Conservation (phyloP, 2,113 vertebrate species). For the Centropristis striata region DNA sequence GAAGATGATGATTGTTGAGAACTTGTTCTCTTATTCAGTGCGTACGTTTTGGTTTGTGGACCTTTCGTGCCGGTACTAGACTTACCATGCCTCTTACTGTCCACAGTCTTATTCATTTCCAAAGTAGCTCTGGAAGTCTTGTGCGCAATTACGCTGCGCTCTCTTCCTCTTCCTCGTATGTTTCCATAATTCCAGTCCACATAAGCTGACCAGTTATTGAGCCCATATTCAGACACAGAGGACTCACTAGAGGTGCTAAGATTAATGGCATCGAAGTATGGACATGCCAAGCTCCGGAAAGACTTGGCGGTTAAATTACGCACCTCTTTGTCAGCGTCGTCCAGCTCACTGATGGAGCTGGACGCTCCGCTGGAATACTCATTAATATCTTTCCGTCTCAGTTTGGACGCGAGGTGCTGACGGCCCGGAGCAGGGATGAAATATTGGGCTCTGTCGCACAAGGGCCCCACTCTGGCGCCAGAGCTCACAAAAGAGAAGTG, state of each 20-base stretch:
- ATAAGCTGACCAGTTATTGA: slow-evolving; percentile 94
- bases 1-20: slow-evolving; percentile 65
- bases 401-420: slow-evolving; percentile 91
- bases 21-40: slow-evolving; percentile 64
- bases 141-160: slow-evolving; percentile 72
- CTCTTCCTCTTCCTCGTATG: slow-evolving; percentile 65
- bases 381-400: slow-evolving; percentile 88
- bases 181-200: slow-evolving; percentile 92
- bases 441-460: slow-evolving; percentile 76
- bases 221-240: slow-evolving; percentile 89
- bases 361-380: slow-evolving; percentile 96
- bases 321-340: slow-evolving; percentile 98
- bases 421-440: slow-evolving; percentile 91
- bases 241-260: slow-evolving; percentile 93
- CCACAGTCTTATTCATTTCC: slow-evolving; percentile 73
- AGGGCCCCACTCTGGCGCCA: slow-evolving; percentile 75
- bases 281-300: slow-evolving; percentile 96
- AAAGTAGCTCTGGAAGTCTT: slow-evolving; percentile 77
- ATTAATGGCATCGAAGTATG: slow-evolving; percentile 93
- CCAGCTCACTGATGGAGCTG: slow-evolving; percentile 96
- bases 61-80: slow-evolving; percentile 20
- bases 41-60: slow-evolving; percentile 81
- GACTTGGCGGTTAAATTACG: slow-evolving; percentile 94
- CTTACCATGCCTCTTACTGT: slow-evolving; percentile 50
- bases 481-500: slow-evolving; percentile 85